Percentiles rank a stretch among this genome's conserved stretches.
These are phyloP conservation scores for Blastobasis adustella DNA, from an alignment of 2,888 invertebrate genomes.

Conservation along the genomic window DNA sequence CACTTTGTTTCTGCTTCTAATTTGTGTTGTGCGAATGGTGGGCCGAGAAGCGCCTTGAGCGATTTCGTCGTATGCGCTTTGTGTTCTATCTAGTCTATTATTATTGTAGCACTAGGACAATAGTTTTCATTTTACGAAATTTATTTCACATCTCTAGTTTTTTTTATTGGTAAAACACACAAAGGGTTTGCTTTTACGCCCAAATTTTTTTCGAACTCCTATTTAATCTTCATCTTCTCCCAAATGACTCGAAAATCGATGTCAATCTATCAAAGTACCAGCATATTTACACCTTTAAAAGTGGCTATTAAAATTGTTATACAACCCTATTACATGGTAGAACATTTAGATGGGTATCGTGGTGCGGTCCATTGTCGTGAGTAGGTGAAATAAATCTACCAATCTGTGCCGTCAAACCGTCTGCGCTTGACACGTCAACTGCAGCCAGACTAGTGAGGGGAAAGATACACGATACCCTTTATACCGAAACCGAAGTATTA, in stretches of 20 bases:
- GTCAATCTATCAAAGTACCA: constrained; percentile 23
- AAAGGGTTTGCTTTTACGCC: no score
- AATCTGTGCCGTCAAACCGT: constrained; percentile 39
- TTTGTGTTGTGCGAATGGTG: no score
- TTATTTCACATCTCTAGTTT: no score
- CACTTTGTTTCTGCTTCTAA: no score
- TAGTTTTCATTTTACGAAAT: no score
- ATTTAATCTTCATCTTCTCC: not conserved
- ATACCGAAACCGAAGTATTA: no score
- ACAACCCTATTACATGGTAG: constrained; percentile 18
- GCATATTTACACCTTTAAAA: constrained; percentile 21
- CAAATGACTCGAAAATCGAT: not conserved
- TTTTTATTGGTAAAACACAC: no score
- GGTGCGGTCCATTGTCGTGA: constrained; percentile 30
- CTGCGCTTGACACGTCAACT: constrained; percentile 47
- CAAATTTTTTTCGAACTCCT: not conserved
- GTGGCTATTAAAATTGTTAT: constrained; percentile 11
- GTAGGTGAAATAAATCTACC: constrained; percentile 37
- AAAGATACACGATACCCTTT: no score
- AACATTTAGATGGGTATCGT: constrained; percentile 38
- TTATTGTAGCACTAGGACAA: no score
- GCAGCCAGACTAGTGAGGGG: constrained; percentile 20
- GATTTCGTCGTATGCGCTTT: no score
- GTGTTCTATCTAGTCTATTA: no score
- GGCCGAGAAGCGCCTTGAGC: no score